These are phyloP conservation scores for Brachypterus glaber DNA, from an alignment of 2,888 invertebrate genomes.

Conservation along the genomic window DNA sequence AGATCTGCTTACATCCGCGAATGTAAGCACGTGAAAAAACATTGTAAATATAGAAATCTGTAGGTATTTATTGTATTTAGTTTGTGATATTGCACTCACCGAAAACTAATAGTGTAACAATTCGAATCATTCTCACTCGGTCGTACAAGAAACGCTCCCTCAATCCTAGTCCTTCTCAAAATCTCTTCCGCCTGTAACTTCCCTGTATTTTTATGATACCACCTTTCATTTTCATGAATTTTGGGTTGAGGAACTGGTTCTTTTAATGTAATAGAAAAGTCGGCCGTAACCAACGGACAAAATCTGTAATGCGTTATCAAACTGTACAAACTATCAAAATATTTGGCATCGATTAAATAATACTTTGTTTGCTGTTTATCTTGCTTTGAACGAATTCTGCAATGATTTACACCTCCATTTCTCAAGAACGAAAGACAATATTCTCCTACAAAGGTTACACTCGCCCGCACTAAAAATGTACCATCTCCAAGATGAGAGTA, in stretches of 20 bases:
- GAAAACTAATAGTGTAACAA: constrained; percentile 89
- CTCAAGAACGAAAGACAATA: constrained; percentile 94
- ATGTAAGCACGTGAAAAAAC: background rate
- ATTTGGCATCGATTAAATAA: constrained; percentile 77
- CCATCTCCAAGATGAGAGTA: constrained; percentile 83
- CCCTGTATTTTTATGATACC: constrained; percentile 80
- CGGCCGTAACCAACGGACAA: constrained; percentile 78
- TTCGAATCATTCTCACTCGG: constrained; percentile 79
- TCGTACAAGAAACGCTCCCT: constrained; percentile 92
- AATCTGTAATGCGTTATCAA: constrained; percentile 83
- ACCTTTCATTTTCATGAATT: constrained; percentile 86
- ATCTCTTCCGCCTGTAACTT: constrained; percentile 81
- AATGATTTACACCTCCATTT: constrained; percentile 81
- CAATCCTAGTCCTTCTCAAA: constrained; percentile 69
- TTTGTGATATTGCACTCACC: constrained; percentile 42
- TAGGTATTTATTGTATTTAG: background rate
- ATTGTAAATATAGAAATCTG: background rate
- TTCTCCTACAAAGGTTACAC: constrained; percentile 93
- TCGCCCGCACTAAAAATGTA: constrained; percentile 85
- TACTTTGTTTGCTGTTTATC: constrained; percentile 83
- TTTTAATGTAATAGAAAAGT: constrained; percentile 77
- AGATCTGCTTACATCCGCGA: too few relatives aligned
- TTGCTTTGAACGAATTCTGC: constrained; percentile 81
- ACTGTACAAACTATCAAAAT: constrained; percentile 86
- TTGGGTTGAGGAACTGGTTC: constrained; percentile 93